phyloP scores from a whole-genome alignment of 2,797 vertebrate genomes.

The Tenualosa ilisha region DNA sequence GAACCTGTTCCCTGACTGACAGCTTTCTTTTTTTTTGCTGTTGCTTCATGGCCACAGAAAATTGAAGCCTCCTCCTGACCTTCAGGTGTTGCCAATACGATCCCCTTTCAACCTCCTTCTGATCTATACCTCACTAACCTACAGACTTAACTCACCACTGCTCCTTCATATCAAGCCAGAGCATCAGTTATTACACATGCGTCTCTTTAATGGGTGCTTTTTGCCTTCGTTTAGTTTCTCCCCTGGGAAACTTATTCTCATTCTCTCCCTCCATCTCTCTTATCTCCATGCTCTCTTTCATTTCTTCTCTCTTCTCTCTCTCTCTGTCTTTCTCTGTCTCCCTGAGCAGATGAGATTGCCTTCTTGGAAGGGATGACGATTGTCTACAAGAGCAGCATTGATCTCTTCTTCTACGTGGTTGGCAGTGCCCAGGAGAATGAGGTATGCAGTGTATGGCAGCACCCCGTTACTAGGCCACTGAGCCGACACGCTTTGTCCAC shows the following conservation, averaged over 20 bases:
- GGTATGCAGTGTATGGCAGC: constrained; percentile 63
- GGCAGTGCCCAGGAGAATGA: constrained; percentile 89
- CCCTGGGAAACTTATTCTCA: not conserved
- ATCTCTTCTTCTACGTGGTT: constrained; percentile 89
- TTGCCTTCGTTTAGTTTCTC: not conserved
- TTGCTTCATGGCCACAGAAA: constrained; percentile 34
- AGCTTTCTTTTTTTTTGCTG: constrained; percentile 31
- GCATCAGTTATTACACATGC: not conserved
- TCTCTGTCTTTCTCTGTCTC: constrained; percentile 11
- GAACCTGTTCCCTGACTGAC: constrained; percentile 39
- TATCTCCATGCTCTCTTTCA: constrained; percentile 23
- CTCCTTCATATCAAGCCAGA: not conserved
- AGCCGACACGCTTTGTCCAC: not conserved
- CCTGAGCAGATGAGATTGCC: constrained; percentile 81
- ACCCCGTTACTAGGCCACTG: not conserved
- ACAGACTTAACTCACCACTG: not conserved
- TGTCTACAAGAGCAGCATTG: constrained; percentile 87
- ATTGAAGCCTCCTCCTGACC: constrained; percentile 31
- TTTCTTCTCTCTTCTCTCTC: constrained; percentile 4
- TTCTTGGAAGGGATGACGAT: constrained; percentile 87
- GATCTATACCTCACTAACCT: not conserved
- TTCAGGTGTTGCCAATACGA: constrained; percentile 32
- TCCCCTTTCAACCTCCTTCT: constrained; percentile 21
- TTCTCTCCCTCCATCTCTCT: constrained; percentile 37
- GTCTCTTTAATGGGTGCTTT: not conserved